Base-by-base conservation (phyloP, 2,113 vertebrate species). In the Oryzias curvinotus region DNA sequence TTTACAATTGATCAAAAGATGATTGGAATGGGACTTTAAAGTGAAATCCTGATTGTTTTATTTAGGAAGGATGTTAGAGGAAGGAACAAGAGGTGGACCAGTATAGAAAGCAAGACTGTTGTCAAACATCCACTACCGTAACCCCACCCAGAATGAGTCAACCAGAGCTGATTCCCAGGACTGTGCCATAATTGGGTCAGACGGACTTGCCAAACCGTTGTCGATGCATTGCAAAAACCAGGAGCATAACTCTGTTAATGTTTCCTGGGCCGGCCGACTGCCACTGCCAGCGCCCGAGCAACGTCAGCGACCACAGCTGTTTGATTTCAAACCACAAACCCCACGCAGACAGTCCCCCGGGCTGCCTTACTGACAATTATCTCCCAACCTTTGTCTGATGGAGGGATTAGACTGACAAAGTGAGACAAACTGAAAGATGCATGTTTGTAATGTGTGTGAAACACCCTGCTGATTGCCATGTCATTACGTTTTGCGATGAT, bases 141-240 rank as follows among this genome's bases (percentile, higher is more conserved):
- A 62, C 26, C 48, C 58, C 62, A 71, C 25, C 30, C 47, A 52
- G 56, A 67, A 52, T 52, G 60, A 84, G 65, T 64, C 64, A 65
- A 55, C 18, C 4, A n/a, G 48, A 63, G 62, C 56, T 1, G 55
- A 57, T 61, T 71, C 57, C 64, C 59, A 66, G 53, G 71, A 52
- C 67, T 23, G 44, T 57, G 57, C 62, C 63, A 64, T 65, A 76
- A 78, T 68, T 74, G 69, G 76, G 55, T 80, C 73, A 56, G 59
- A 36, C 3, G 14, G 14, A 52, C 47, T 49, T 71, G 80, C 83
- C 84, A 87, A 83, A 85, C 82, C 80, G 76, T 71, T 28, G 75
- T 81, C 69, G 46, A 52, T 66, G 70, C 68, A 78, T 81, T 77
- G 78, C 84, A 81, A 88, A 88, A 83, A 61, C 71, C 72, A 71